Evolutionary conservation across 2,113 vertebrate species (phyloP).

Genomic region (Calyptomena viridis): DNA sequence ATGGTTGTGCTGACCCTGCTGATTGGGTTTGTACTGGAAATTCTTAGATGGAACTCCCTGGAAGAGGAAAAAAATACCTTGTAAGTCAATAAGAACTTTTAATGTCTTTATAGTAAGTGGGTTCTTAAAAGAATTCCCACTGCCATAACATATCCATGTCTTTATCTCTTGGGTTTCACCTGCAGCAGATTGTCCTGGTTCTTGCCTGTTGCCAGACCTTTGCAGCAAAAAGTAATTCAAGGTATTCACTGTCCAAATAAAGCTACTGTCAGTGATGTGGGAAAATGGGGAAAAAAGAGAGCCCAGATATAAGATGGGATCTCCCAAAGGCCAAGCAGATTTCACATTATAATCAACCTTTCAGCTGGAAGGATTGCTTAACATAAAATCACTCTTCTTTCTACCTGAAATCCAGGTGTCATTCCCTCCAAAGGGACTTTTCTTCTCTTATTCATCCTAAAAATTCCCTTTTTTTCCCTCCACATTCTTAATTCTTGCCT

Average conservation of each 20-base stretch:
- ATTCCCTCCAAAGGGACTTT: background rate
- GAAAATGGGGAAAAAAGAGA: background rate
- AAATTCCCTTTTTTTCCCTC: background rate
- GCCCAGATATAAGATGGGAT: background rate
- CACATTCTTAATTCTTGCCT: background rate
- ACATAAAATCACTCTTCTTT: background rate
- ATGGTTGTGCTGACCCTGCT: constrained; percentile 62
- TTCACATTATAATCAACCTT: background rate
- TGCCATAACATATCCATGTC: background rate
- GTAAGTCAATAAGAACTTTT: background rate
- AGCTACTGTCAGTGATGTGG: background rate
- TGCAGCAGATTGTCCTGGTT: background rate
- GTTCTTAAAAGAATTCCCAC: background rate
- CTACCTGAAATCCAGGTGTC: background rate
- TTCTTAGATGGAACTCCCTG: constrained; percentile 51
- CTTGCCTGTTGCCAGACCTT: background rate
- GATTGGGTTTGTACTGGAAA: constrained; percentile 36
- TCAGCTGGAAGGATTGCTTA: background rate
- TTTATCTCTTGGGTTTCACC: background rate
- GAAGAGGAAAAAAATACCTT: background rate
- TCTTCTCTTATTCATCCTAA: background rate
- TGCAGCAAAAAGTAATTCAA: background rate
- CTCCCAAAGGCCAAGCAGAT: background rate
- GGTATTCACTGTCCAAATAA: background rate
- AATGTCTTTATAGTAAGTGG: background rate